A percentile compares a stretch with the other conserved stretches of the same genome.
phyloP scores from a whole-genome alignment of 1,140 invertebrate genomes.

The Trachelipus rathkii region DNA sequence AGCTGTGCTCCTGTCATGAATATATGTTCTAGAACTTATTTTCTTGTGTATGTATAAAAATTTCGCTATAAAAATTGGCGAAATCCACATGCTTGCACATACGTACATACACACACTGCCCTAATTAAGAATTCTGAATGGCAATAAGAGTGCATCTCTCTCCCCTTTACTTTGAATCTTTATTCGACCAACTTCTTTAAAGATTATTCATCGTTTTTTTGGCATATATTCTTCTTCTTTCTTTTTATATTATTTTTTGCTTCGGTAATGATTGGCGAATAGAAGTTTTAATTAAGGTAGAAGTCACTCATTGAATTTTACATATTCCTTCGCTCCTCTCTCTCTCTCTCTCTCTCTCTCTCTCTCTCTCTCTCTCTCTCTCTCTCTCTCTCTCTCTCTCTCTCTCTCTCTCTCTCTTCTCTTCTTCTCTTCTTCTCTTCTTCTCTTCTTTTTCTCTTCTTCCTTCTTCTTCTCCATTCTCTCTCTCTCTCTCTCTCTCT shows the following conservation, averaged over 20 bases:
- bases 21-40: no score
- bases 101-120: not conserved
- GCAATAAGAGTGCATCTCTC: not conserved
- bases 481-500: not conserved
- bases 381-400: no score
- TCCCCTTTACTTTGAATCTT: no score
- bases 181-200: not conserved
- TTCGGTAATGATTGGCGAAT: slow-evolving; percentile 6
- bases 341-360: no score
- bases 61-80: no score
- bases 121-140: slow-evolving; percentile 2
- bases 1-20: no score
- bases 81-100: not conserved
- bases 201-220: no score
- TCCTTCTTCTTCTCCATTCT: not conserved
- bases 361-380: no score
- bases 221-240: not conserved
- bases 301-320: no score
- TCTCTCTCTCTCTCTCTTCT: not conserved
- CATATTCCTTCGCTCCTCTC: no score
- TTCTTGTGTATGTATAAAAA: no score
- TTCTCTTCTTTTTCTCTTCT: no score
- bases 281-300: slow-evolving; percentile 7
- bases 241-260: not conserved
- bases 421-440: not conserved